A percentile compares a stretch with the other conserved stretches of the same genome.
phyloP scores from a whole-genome alignment of 92 coral and sea anemone species.

The Epizoanthus fatuus region DNA sequence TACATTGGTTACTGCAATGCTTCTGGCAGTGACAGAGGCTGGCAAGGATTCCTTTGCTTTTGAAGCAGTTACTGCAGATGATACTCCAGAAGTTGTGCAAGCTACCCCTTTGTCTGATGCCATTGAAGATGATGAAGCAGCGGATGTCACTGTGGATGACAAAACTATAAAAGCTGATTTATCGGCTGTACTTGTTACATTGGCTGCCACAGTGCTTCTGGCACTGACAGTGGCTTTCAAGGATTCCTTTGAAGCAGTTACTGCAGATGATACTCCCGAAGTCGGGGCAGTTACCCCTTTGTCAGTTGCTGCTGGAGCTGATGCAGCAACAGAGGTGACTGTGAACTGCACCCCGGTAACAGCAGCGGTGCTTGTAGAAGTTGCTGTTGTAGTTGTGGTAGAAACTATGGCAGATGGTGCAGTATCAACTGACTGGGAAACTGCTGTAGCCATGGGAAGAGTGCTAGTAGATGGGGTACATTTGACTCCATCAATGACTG shows the following conservation, averaged over 20 bases:
- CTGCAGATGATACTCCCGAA: neutral
- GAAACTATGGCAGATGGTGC: neutral
- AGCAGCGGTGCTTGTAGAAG: neutral
- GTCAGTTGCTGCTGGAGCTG: neutral
- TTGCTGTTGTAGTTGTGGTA: neutral
- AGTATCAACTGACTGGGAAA: neutral
- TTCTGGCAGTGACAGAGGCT: neutral
- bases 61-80: neutral
- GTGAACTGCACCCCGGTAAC: slow-evolving; percentile 3
- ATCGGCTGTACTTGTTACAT: neutral
- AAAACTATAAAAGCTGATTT: neutral
- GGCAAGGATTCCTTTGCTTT: neutral
- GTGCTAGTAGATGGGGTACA: slow-evolving; percentile 2
- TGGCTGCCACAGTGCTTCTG: neutral
- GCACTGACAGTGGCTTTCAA: neutral
- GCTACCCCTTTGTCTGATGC: neutral
- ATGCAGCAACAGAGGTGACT: neutral
- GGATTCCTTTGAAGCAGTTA: neutral
- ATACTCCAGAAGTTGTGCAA: neutral
- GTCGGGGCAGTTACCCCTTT: neutral
- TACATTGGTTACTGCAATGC: neutral
- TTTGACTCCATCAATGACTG: slow-evolving; percentile 3
- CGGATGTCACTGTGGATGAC: neutral
- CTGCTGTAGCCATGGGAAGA: slow-evolving; percentile 6
- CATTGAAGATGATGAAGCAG: neutral